Evolutionary conservation across 2,888 invertebrate species (phyloP).

Genomic region (Eurytoma adleriae): DNA sequence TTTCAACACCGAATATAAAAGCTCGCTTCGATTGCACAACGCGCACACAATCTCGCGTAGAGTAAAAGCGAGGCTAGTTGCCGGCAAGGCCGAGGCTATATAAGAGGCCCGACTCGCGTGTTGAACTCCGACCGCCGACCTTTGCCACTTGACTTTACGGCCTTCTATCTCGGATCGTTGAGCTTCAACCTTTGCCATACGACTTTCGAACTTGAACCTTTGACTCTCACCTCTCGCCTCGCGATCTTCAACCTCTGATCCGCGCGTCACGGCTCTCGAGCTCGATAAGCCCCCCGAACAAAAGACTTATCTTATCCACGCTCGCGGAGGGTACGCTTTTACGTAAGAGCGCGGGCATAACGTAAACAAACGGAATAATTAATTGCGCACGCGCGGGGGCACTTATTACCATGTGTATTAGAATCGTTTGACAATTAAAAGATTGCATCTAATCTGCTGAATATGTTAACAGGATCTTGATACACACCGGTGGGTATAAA

Average conservation of each 20-base stretch:
- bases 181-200: conserved; percentile 38
- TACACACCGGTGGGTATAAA: conserved; percentile 1
- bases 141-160: conserved; percentile 35
- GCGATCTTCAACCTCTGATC: conserved; percentile 18
- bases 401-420: conserved; percentile 27
- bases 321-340: too few species aligned
- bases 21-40: background rate
- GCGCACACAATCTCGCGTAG: background rate
- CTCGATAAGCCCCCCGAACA: too few species aligned
- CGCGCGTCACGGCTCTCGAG: too few species aligned
- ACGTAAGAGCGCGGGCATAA: background rate
- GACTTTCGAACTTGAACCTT: conserved; percentile 25
- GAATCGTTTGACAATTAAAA: conserved; percentile 40
- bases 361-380: background rate
- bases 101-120: background rate
- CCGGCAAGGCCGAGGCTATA: background rate
- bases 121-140: conserved; percentile 41
- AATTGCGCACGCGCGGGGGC: background rate
- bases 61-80: background rate
- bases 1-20: background rate
- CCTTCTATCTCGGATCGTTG: conserved; percentile 21
- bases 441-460: conserved; percentile 37
- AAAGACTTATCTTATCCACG: too few species aligned
- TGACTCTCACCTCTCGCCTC: background rate
- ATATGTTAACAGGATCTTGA: conserved; percentile 30